Base-by-base conservation (phyloP, 2,888 invertebrate species). In the Tethea ocularis region DNA sequence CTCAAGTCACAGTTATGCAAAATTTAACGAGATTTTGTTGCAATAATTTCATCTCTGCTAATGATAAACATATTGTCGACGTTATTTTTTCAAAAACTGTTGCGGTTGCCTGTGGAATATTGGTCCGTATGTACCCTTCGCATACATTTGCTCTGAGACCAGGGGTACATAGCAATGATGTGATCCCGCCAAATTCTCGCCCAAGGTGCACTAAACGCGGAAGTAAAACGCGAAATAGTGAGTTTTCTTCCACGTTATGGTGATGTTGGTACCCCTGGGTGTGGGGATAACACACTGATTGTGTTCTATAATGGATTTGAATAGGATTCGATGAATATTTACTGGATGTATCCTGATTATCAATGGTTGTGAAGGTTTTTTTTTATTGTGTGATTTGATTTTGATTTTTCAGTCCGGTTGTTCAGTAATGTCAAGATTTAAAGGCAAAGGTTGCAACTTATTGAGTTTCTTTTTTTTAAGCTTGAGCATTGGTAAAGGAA, bases 141-240 rank as follows among this genome's bases (percentile, higher is more conserved):
- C 60, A 61, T 63, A 61, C 57, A 63, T 64, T 67, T 64, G 20
- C 56, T 58, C 33, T 38, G 41, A 41, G 51, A 56, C 23, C 41
- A 64, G 69, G 72, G 74, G 67, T 66, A 60, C 64, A 58, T 57
- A 64, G 56, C 66, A 64, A 75, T 80, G 72, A 71, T 66, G 67
- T 56, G 60, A 60, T 64, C 60, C 60, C 60, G 60, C 60, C 60
- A 64, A 76, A 78, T 74, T 70, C 68, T 69, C 82, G 76, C 79
- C 88, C 60, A 71, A 86, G 87, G 89, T 86, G 85, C 77, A 83
- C 82, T 89, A 88, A 88, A 87, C 80, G 74, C 67, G 72, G 75
- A 74, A 79, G 46, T 46, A 74, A 78, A 82, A 80, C 74, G 72
- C 71, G 79, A 73, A 77, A 80, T 86, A 82, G 82, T 82, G 80